Conservation (phyloP, 2,797 vertebrate species). For the Crax fasciolata region DNA sequence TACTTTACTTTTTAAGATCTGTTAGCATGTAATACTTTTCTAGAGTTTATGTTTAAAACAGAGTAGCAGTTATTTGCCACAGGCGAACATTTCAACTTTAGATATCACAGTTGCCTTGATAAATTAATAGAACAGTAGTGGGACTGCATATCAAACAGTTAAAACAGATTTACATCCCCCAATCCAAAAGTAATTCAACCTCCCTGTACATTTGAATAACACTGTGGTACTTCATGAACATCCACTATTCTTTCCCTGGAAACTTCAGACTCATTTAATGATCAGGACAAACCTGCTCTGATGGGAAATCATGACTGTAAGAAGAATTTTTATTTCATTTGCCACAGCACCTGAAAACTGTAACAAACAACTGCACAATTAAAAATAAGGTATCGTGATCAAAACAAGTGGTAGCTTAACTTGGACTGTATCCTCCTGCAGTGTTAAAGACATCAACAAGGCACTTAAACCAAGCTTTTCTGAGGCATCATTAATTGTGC, state of each 20-base stretch:
- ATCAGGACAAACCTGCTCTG: not conserved
- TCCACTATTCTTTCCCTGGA: not conserved
- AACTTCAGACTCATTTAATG: constrained; percentile 7
- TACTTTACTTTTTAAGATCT: not conserved
- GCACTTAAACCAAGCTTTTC: not conserved
- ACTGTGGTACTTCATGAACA: not conserved
- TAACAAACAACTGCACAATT: constrained; percentile 55
- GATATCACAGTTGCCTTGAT: not conserved
- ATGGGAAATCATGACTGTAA: constrained; percentile 9
- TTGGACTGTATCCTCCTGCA: constrained; percentile 4
- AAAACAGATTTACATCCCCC: not conserved
- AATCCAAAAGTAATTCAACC: constrained; percentile 24
- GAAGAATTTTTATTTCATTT: constrained; percentile 56
- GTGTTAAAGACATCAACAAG: constrained; percentile 9
- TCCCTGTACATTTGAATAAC: not conserved
- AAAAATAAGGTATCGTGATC: constrained; percentile 45
- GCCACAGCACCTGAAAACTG: constrained; percentile 44
- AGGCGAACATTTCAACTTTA: not conserved
- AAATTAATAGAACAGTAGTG: constrained; percentile 18
- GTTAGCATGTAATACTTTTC: not conserved
- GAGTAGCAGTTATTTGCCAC: not conserved
- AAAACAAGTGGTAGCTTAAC: constrained; percentile 45
- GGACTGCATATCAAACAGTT: not conserved
- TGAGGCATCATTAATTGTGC: constrained; percentile 29
- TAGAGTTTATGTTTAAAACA: constrained; percentile 18